Base-by-base conservation (phyloP, 2,797 vertebrate species). In the Trematomus bernacchii region DNA sequence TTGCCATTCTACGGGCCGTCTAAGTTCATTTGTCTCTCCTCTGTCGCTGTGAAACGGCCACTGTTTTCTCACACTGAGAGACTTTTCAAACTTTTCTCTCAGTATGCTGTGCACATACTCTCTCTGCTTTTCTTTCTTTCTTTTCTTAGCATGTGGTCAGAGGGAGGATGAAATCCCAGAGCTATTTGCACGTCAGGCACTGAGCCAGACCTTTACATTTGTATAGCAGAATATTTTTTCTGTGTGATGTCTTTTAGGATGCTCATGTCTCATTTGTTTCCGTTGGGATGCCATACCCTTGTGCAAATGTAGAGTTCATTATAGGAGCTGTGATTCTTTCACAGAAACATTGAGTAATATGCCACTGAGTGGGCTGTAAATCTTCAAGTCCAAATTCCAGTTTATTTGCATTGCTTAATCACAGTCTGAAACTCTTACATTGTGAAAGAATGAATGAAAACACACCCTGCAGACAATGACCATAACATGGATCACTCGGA, bases 51-150 rank as follows among this genome's bases (percentile, higher is more conserved):
- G 80, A 90, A 88, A 79, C 62, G 64, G 80, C 71, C 82, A 68
- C 62, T 88, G 76, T 91, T 86, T 87, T 59, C 79, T 84, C 77
- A 81, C 23, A 77, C 81, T 80, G 81, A 80, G 77, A 58, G 80
- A 91, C 89, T 91, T 91, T 90, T 82, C 76, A 90, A 85, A 92
- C 87, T 87, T 88, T 73, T 66, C 87, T 78, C 80, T 92, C 89
- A 90, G 90, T 90, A 92, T 90, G 86, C 87, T 1, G 11, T 6
- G 52, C 89, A 90, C 90, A 92, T 40, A 62, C 61, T 75, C 66
- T 74, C 62, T 71, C 46, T 37, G 60, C 64, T 83, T 21, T 81
- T 12, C 74, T 78, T 65, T 77, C 77, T 21, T 81, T 12, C 74
- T 78, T 65, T 77, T 78, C 79, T 59, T 53, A 61, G 62, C 57